Evolutionary conservation across 2,797 vertebrate genomes (phyloP).

Genomic region (Hirundo rustica): DNA sequence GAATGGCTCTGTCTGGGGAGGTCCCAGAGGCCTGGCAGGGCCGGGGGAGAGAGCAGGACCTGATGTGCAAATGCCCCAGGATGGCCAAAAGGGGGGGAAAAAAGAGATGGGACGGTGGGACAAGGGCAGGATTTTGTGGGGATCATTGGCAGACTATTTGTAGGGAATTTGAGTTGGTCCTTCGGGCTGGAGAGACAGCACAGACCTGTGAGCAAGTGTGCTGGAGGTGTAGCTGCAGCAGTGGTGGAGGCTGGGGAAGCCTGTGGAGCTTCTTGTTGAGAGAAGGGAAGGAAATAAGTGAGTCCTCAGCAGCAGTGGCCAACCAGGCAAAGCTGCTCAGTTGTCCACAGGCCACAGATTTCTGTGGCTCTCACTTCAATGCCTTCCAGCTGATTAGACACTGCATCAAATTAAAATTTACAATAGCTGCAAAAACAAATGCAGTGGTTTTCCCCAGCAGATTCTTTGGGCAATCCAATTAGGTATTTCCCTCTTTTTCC

Average conservation of each 20-base stretch:
- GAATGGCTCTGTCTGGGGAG: not conserved
- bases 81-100: not conserved
- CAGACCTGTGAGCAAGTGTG: not conserved
- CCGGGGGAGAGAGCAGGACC: not conserved
- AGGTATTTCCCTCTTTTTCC: not conserved
- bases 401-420: not conserved
- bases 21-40: not conserved
- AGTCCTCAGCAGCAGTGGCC: not conserved
- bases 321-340: not conserved
- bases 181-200: not conserved
- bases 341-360: not conserved
- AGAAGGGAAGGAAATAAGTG: not conserved
- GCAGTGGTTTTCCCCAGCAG: not conserved
- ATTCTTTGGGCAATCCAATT: not conserved
- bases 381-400: not conserved
- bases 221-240: not conserved
- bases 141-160: not conserved
- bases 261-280: not conserved
- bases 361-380: not conserved
- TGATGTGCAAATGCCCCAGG: not conserved
- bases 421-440: not conserved
- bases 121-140: not conserved
- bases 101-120: not conserved
- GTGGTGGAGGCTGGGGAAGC: not conserved
- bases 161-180: not conserved